Percentiles rank a stretch among this genome's conserved stretches.
These are phyloP conservation scores for Seladonia tumulorum DNA, from an alignment of 2,888 invertebrate species.

Conservation along the genomic window DNA sequence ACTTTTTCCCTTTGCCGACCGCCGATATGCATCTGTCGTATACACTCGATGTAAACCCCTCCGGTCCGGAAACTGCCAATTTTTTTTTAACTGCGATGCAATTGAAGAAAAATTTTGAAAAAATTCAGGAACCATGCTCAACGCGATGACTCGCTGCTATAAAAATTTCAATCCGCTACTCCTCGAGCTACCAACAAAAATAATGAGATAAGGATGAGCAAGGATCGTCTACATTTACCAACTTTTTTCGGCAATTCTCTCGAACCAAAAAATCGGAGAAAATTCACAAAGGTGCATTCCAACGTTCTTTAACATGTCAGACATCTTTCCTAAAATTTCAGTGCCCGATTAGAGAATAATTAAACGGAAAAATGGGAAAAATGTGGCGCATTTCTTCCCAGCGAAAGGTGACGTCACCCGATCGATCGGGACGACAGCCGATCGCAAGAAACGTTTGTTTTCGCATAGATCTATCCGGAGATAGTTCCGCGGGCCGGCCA, in stretches of 20 bases:
- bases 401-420: background rate
- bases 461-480: constrained; percentile 21
- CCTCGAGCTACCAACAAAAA: too few species aligned
- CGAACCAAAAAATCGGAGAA: background rate
- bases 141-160: background rate
- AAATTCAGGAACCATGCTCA: background rate
- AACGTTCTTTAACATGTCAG: background rate
- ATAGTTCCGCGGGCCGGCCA: constrained; percentile 41
- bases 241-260: too few species aligned
- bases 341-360: background rate
- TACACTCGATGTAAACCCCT: background rate
- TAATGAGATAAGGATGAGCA: too few species aligned
- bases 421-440: background rate
- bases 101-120: background rate
- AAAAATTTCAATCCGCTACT: too few species aligned
- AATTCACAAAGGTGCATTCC: background rate
- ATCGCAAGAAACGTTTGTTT: constrained; percentile 43
- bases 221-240: too few species aligned
- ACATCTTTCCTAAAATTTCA: background rate
- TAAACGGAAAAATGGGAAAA: background rate
- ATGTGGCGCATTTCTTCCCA: background rate
- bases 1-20: background rate
- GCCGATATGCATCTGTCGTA: background rate
- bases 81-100: background rate
- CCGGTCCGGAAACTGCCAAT: background rate